Percentiles rank a stretch among this genome's conserved stretches.
Conservation (phyloP, 92 coral and sea anemone genomes). For the Paramuricea clavata region DNA sequence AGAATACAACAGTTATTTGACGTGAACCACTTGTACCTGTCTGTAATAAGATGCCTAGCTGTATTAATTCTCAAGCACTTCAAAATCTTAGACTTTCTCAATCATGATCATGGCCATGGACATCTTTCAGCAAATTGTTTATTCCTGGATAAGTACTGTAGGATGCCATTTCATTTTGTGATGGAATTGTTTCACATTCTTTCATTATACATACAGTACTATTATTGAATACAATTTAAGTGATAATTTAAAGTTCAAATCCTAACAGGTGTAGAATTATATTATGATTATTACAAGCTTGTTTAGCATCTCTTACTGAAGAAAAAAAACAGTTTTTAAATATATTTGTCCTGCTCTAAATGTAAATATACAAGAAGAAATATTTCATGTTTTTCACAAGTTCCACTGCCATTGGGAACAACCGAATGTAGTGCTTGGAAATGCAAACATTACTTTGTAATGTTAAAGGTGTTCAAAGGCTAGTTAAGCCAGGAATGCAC, state of each 20-base stretch:
- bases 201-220: neutral
- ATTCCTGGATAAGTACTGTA: neutral
- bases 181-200: neutral
- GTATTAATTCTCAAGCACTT: neutral
- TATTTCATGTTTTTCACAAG: neutral
- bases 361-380: neutral
- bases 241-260: neutral
- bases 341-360: too few species aligned
- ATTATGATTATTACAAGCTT: neutral
- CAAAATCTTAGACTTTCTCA: neutral
- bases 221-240: neutral
- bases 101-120: too few species aligned
- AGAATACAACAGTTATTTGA: neutral
- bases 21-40: neutral
- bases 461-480: neutral
- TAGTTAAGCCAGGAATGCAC: too few species aligned
- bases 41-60: too few species aligned
- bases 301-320: neutral
- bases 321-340: too few species aligned
- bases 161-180: neutral
- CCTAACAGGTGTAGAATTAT: neutral
- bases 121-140: neutral
- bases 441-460: neutral
- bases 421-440: too few species aligned
- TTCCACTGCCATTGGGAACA: neutral